Evolutionary conservation across 2,797 vertebrate species (phyloP), one percentile per base, ranked within the genome.

Genomic region (Nannoperca australis): DNA sequence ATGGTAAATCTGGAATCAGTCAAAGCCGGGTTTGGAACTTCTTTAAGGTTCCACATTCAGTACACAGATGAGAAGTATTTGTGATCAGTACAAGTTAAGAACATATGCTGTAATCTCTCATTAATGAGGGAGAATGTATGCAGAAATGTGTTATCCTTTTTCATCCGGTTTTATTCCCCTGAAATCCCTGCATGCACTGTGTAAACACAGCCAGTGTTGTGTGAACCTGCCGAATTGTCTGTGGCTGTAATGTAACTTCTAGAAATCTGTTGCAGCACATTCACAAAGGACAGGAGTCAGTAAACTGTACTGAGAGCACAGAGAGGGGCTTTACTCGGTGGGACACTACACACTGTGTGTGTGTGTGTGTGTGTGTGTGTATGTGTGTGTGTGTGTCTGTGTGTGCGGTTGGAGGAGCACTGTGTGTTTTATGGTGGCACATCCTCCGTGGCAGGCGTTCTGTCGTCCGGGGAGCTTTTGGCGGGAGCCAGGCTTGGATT

Each of bases 401-500:
- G 70, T 67, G 34, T 71, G 74, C 27, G 54, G 83, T 85, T 73
- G 72, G 79, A 85, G 78, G 70, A 69, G 79, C 83, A 85, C 69
- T 90, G 85, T 91, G 81, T 86, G 79, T 88, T 89, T 93, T 91
- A 89, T 92, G 85, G 81, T 90, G 84, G 84, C 87, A 92, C 90
- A 90, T 94, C 92, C 90, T 92, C 91, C 82, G 72, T 86, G 82
- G 89, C 89, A 90, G 93, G 92, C 91, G 84, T 89, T 88, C 85
- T 93, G 93, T 95, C 91, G 83, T 95, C 93, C 87, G 86, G 93
- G 85, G 91, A 93, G 93, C 88, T 93, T 95, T 94, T 94, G 93
- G 93, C 89, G 94, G 95, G 94, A 95, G 93, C 93, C 94, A 94
- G 89, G 91, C 89, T 36, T 72, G 95, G 96, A 95, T 96, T 96